These are phyloP conservation scores for Callospermophilus lateralis DNA, from an alignment of 2,113 vertebrate species.

Conservation along the genomic window DNA sequence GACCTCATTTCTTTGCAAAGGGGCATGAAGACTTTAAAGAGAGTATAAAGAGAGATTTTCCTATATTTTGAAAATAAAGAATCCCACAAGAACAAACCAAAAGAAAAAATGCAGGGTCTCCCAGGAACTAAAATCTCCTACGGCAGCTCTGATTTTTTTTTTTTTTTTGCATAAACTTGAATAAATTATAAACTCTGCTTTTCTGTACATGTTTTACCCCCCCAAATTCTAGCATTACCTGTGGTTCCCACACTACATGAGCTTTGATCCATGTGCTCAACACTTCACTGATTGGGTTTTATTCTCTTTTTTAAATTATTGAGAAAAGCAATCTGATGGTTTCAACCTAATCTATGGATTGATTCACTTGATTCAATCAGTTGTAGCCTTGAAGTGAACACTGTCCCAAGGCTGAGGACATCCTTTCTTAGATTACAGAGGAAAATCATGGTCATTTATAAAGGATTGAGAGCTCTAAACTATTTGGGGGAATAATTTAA, in stretches of 20 bases:
- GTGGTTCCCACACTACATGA: not conserved
- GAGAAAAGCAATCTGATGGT: not conserved
- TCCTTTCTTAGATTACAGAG: not conserved
- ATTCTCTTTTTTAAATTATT: slow-evolving; percentile 22
- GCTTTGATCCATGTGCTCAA: not conserved
- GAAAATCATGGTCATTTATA: not conserved
- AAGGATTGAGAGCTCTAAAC: not conserved
- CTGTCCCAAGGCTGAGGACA: not conserved
- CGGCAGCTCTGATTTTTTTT: not conserved
- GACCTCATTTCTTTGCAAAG: not conserved
- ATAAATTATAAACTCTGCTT: not conserved
- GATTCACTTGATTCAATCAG: not conserved
- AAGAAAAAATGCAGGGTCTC: not conserved
- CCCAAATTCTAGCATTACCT: not conserved
- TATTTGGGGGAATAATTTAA: not conserved
- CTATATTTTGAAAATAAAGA: not conserved
- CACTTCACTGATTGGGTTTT: not conserved
- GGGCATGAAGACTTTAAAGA: not conserved
- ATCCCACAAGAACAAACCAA: not conserved
- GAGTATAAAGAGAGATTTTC: not conserved
- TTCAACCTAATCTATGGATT: not conserved
- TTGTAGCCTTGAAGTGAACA: not conserved
- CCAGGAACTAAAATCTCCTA: not conserved
- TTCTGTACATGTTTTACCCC: not conserved
- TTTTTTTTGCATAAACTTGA: not conserved